Conservation (phyloP, 2,888 invertebrate species). For the Tenodera sinensis region DNA sequence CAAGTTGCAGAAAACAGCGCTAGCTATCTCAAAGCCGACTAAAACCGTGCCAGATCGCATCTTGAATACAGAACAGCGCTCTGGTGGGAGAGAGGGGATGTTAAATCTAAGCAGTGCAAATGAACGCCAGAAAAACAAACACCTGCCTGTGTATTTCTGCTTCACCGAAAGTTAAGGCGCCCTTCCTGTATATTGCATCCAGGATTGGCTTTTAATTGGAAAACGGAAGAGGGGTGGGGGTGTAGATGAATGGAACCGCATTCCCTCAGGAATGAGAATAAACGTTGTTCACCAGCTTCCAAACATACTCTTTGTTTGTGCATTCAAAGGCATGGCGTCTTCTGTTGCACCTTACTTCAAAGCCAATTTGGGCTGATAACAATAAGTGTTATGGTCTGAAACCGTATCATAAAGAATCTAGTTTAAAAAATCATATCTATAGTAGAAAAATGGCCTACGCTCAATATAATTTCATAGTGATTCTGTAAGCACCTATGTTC, state of each 20-base stretch:
- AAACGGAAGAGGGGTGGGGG: not conserved
- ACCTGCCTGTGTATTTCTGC: not conserved
- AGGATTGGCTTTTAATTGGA: not conserved
- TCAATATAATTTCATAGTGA: no score
- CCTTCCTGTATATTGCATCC: not conserved
- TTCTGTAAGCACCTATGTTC: no score
- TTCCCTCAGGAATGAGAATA: not conserved
- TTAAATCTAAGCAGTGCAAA: not conserved
- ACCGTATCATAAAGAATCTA: no score
- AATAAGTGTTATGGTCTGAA: no score
- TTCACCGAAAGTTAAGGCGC: not conserved
- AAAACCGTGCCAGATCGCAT: not conserved
- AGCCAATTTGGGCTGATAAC: not conserved
- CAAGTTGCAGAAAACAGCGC: not conserved
- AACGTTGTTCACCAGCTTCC: not conserved
- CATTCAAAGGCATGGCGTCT: not conserved
- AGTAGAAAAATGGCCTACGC: no score
- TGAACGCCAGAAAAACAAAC: not conserved
- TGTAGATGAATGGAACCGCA: not conserved
- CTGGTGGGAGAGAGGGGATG: not conserved
- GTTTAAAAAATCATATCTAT: no score
- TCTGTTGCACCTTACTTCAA: not conserved
- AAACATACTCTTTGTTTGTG: not conserved
- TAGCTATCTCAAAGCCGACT: not conserved
- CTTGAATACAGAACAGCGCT: not conserved